A percentile compares a stretch with the other conserved stretches of the same genome.
phyloP scores from a whole-genome alignment of 2,113 vertebrate species.

The Odontesthes bonariensis region DNA sequence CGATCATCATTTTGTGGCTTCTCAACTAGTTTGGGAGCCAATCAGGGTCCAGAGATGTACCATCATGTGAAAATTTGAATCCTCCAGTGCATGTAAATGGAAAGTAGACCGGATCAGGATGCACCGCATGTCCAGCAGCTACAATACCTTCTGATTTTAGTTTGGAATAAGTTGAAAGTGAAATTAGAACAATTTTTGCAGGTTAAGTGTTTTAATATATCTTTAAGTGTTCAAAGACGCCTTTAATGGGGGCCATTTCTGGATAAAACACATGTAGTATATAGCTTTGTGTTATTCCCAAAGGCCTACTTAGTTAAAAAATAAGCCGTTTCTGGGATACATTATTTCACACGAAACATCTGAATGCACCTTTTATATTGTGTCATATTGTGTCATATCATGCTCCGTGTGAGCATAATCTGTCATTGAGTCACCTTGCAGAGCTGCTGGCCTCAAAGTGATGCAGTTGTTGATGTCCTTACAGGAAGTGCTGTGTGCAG shows the following conservation, averaged over 20 bases:
- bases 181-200: neutral
- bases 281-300: too few species aligned
- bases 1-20: neutral
- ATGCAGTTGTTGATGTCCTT: slow-evolving; percentile 55
- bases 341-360: slow-evolving; percentile 1
- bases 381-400: neutral
- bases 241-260: too few species aligned
- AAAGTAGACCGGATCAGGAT: neutral
- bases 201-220: neutral
- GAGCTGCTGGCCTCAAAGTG: slow-evolving; percentile 24
- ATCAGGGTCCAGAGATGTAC: neutral
- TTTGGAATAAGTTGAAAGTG: neutral
- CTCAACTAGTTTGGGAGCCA: neutral
- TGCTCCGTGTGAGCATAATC: neutral
- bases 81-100: neutral
- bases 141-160: neutral
- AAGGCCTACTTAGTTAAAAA: neutral
- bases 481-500: slow-evolving; percentile 62
- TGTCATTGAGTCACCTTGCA: neutral
- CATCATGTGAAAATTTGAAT: neutral
- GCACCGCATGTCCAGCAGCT: neutral
- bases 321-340: neutral
- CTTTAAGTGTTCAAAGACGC: neutral
- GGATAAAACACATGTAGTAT: too few species aligned
- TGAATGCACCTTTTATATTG: slow-evolving; percentile 6